A percentile compares a stretch with the other conserved stretches of the same genome.
phyloP scores from a whole-genome alignment of 2,797 vertebrate genomes.

The Cephalopachus bancanus region DNA sequence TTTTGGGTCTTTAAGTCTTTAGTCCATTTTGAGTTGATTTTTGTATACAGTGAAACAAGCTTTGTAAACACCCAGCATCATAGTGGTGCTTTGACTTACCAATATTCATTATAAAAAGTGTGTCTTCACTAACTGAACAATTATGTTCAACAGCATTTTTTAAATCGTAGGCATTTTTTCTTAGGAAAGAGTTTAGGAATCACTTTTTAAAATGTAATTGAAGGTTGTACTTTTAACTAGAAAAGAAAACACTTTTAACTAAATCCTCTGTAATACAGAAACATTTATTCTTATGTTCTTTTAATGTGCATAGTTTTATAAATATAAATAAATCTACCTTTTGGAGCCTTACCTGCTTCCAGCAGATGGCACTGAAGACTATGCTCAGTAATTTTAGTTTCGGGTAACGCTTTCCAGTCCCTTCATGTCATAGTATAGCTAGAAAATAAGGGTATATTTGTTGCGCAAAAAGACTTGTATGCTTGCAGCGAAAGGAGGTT shows the following conservation, averaged over 20 bases:
- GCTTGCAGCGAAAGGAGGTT: not conserved
- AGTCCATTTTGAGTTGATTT: not conserved
- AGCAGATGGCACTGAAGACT: slow-evolving; percentile 35
- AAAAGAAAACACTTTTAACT: not conserved
- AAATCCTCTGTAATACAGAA: slow-evolving; percentile 13
- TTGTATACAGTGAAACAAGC: not conserved
- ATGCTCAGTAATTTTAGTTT: not conserved
- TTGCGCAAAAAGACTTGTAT: not conserved
- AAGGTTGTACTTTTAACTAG: not conserved
- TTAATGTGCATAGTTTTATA: not conserved
- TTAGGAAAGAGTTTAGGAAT: not conserved
- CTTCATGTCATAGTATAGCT: not conserved
- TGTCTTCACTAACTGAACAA: slow-evolving; percentile 7
- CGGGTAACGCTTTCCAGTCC: rapidly evolving
- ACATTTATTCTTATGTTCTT: not conserved
- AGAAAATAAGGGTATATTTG: not conserved
- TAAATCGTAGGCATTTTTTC: not conserved
- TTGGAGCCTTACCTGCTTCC: not conserved
- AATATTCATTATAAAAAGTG: not conserved
- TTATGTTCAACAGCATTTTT: not conserved
- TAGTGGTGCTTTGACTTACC: not conserved
- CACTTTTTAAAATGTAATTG: not conserved
- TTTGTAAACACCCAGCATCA: not conserved
- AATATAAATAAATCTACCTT: not conserved
- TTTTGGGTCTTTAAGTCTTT: not conserved